Conservation (phyloP, 1,140 invertebrate genomes). For the Drosophila tani region DNA sequence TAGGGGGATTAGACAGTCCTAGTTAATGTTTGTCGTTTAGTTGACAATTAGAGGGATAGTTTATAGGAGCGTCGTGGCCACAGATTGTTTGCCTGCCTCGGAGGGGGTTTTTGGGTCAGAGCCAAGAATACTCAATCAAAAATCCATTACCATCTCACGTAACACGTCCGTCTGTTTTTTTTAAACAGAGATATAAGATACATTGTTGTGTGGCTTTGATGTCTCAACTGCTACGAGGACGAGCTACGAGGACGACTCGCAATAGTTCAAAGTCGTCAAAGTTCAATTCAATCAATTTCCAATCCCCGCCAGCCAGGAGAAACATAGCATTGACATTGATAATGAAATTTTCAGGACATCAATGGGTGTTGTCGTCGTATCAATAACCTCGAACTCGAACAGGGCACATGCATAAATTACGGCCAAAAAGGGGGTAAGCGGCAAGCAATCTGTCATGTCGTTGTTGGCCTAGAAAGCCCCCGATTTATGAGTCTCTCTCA, state of each 20-base stretch:
- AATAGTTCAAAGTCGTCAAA: constrained; percentile 78
- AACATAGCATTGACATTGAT: constrained; percentile 70
- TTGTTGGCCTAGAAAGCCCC: constrained; percentile 39
- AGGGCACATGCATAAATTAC: constrained; percentile 61
- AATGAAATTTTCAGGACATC: constrained; percentile 72
- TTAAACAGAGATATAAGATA: constrained; percentile 23
- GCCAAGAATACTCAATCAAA: constrained; percentile 50
- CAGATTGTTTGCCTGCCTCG: constrained; percentile 26
- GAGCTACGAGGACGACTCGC: constrained; percentile 1
- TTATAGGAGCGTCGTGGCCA: constrained; percentile 9
- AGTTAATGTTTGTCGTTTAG: constrained; percentile 53
- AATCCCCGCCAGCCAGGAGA: constrained; percentile 39
- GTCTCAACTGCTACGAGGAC: constrained; percentile 29
- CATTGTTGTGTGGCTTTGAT: constrained; percentile 66
- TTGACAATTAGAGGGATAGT: constrained; percentile 48
- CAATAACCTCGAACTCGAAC: constrained; percentile 54
- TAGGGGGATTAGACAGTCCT: constrained; percentile 23
- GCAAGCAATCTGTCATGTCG: constrained; percentile 52
- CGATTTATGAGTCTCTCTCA: constrained; percentile 20
- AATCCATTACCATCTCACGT: constrained; percentile 16
- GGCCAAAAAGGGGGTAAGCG: neutral
- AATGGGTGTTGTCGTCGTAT: constrained; percentile 47
- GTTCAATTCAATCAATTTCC: constrained; percentile 82
- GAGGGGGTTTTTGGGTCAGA: constrained; percentile 36
- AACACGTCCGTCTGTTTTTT: constrained; percentile 20